Percentiles rank a stretch among this genome's conserved stretches.
These are phyloP conservation scores for Eupithecia pulchellata DNA, from an alignment of 2,888 invertebrate genomes.

Conservation along the genomic window DNA sequence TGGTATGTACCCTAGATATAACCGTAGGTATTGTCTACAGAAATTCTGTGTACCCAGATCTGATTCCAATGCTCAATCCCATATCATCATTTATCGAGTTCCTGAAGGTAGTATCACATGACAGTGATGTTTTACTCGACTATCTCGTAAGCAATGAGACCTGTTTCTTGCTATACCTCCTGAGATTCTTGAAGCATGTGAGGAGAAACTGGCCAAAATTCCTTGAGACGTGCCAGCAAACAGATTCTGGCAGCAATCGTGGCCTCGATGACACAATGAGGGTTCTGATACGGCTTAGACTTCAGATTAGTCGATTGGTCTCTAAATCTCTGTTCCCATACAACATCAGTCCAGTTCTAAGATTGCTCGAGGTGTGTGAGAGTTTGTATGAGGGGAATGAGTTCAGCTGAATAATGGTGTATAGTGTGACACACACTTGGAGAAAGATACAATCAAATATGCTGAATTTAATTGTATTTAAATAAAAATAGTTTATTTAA, in stretches of 20 bases:
- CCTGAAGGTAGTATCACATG: conserved; percentile 92
- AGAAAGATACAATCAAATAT: conserved; percentile 25
- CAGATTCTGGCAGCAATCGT: conserved; percentile 82
- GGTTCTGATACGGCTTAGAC: conserved; percentile 90
- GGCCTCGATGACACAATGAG: conserved; percentile 93
- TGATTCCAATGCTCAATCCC: conserved; percentile 93
- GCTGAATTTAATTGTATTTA: background rate
- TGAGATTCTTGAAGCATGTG: conserved; percentile 93
- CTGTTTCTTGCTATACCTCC: conserved; percentile 93
- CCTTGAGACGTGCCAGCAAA: conserved; percentile 89
- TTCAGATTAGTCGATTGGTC: conserved; percentile 93
- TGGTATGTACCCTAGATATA: conserved; percentile 96
- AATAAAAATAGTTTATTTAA: background rate
- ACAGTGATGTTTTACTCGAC: conserved; percentile 92
- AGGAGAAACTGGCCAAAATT: conserved; percentile 94
- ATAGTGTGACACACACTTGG: conserved; percentile 32
- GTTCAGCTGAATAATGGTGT: conserved; percentile 86
- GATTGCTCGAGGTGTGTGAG: conserved; percentile 93
- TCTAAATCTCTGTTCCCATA: conserved; percentile 94
- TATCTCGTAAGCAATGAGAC: conserved; percentile 96
- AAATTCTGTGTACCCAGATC: conserved; percentile 91
- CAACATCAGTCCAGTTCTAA: conserved; percentile 94
- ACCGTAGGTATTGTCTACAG: conserved; percentile 93
- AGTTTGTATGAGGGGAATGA: conserved; percentile 94
- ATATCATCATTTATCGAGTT: conserved; percentile 95